These are phyloP conservation scores for Coecobrya sp. DNA, from an alignment of 2,888 invertebrate genomes.

Conservation along the genomic window DNA sequence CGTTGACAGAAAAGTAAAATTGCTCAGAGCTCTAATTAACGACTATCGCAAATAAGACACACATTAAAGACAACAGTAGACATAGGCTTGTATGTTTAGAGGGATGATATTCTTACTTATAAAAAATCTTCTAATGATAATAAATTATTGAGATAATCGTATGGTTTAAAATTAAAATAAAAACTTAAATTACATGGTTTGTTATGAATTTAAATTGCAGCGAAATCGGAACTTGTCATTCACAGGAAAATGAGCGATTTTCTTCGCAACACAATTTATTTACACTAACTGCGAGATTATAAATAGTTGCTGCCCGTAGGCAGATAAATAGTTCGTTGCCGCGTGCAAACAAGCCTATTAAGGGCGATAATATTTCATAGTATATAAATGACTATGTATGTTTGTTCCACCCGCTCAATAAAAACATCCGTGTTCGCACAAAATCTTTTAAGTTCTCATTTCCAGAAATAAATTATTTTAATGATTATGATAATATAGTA, in stretches of 20 bases:
- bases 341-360: neutral
- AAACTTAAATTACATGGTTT: neutral
- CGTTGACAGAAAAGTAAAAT: constrained; percentile 2
- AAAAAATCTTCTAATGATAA: too few relatives aligned
- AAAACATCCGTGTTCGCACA: too few relatives aligned
- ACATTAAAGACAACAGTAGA: neutral
- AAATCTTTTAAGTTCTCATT: neutral
- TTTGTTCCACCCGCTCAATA: neutral
- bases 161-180: neutral
- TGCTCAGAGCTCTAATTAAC: neutral
- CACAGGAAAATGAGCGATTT: neutral
- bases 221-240: neutral
- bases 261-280: constrained; percentile 17
- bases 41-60: neutral
- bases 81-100: too few relatives aligned
- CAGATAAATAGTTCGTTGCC: neutral
- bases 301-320: constrained; percentile 11
- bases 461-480: constrained; percentile 20
- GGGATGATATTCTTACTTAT: too few relatives aligned
- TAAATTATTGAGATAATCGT: too few relatives aligned
- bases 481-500: constrained; percentile 41
- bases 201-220: neutral
- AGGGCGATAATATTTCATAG: neutral
- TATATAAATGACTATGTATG: neutral
- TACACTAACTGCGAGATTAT: neutral